Evolutionary conservation across 2,113 vertebrate genomes (phyloP).

Genomic region (Apistogramma diplotaenia): DNA sequence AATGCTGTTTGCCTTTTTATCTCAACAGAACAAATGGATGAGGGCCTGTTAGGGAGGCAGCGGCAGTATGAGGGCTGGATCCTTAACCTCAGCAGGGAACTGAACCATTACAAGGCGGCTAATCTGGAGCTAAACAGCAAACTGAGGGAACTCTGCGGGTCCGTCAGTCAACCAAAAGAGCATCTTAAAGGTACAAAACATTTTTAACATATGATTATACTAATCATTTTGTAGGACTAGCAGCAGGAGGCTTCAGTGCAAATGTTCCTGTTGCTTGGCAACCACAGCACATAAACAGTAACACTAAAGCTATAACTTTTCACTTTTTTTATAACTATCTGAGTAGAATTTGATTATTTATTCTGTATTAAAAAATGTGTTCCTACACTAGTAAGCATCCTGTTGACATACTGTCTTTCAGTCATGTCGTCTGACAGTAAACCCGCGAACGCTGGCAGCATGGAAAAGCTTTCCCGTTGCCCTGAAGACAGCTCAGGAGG

Average conservation of each 20-base stretch:
- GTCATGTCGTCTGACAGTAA: slow-evolving; percentile 38
- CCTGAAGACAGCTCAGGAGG: slow-evolving; percentile 22
- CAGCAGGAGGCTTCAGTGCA: neutral
- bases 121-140: slow-evolving; percentile 88
- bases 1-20: neutral
- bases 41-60: slow-evolving; percentile 87
- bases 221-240: neutral
- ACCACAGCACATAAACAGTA: neutral
- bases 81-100: slow-evolving; percentile 87
- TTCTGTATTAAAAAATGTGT: neutral
- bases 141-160: slow-evolving; percentile 70
- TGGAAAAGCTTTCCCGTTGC: slow-evolving; percentile 43
- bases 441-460: slow-evolving; percentile 7
- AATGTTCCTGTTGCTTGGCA: neutral
- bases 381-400: neutral
- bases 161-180: slow-evolving; percentile 58
- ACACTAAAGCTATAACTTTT: neutral
- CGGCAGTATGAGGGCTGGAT: slow-evolving; percentile 90
- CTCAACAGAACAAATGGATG: slow-evolving; percentile 87
- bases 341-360: neutral
- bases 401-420: slow-evolving; percentile 17
- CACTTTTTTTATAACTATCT: neutral
- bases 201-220: neutral
- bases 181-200: slow-evolving; percentile 78
- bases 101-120: slow-evolving; percentile 80